Conservation (phyloP, 2,113 vertebrate genomes). For the Albula glossodonta region DNA sequence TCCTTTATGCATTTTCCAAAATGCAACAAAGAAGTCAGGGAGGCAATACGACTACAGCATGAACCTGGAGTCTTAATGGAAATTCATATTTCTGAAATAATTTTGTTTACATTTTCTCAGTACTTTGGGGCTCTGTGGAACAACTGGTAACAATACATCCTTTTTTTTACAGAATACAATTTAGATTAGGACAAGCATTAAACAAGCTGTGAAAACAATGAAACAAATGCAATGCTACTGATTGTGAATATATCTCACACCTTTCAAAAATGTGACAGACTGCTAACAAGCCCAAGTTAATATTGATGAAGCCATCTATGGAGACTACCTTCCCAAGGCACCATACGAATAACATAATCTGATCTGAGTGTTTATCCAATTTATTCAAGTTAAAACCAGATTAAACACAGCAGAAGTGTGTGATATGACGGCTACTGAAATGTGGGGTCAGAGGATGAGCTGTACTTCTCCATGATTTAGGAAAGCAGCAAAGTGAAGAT, state of each 20-base stretch:
- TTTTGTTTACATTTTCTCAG: background rate
- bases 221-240: background rate
- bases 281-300: background rate
- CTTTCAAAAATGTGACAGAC: background rate
- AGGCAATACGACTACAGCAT: background rate
- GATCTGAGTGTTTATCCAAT: constrained; percentile 13
- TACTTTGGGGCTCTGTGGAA: background rate
- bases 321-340: constrained; percentile 54
- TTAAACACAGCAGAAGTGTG: background rate
- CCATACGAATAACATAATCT: constrained; percentile 53
- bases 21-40: background rate
- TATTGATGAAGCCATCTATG: constrained; percentile 11
- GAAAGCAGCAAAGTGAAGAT: constrained; percentile 73
- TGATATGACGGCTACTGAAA: background rate
- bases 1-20: background rate
- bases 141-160: background rate
- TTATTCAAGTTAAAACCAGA: background rate
- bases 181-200: background rate
- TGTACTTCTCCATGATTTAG: constrained; percentile 44
- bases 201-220: background rate
- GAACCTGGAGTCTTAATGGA: background rate
- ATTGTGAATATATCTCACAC: background rate
- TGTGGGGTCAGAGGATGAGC: background rate
- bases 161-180: background rate
- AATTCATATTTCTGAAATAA: too few species aligned